phyloP scores from a whole-genome alignment of 2,797 vertebrate species.

The Mus spretus region DNA sequence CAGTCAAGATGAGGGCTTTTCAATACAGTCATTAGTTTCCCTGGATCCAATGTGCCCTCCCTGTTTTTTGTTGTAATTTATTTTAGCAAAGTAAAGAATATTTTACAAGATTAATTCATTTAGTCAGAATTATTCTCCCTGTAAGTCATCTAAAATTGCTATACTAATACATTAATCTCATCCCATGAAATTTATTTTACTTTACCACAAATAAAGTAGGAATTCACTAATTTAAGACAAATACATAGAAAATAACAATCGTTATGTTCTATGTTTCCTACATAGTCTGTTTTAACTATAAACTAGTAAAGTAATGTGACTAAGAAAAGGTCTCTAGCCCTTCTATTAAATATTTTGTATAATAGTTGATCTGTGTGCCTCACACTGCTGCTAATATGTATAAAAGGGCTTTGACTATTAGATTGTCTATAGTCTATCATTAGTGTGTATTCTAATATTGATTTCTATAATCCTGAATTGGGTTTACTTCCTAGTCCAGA shows the following conservation, averaged over 20 bases:
- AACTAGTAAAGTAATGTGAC: background rate
- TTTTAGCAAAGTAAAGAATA: conserved; percentile 20
- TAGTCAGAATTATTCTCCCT: conserved; percentile 13
- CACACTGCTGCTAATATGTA: background rate
- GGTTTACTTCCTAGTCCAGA: background rate
- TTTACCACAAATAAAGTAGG: conserved; percentile 44
- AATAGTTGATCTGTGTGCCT: background rate
- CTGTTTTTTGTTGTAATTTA: background rate
- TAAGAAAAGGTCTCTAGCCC: background rate
- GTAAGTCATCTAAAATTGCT: background rate
- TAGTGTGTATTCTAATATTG: background rate
- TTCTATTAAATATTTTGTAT: background rate
- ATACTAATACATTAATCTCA: conserved; percentile 43
- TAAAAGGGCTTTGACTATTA: background rate
- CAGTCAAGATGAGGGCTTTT: background rate
- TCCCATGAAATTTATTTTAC: conserved; percentile 43
- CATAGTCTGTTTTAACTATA: background rate
- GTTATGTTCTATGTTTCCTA: background rate
- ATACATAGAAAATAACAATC: background rate
- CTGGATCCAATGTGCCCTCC: background rate
- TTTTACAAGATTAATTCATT: conserved; percentile 5
- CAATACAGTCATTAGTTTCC: background rate
- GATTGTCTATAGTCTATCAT: background rate
- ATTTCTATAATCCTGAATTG: background rate
- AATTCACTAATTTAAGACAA: conserved; percentile 44